Base-by-base conservation (phyloP, 2,888 invertebrate genomes). In the Antitype chi region DNA sequence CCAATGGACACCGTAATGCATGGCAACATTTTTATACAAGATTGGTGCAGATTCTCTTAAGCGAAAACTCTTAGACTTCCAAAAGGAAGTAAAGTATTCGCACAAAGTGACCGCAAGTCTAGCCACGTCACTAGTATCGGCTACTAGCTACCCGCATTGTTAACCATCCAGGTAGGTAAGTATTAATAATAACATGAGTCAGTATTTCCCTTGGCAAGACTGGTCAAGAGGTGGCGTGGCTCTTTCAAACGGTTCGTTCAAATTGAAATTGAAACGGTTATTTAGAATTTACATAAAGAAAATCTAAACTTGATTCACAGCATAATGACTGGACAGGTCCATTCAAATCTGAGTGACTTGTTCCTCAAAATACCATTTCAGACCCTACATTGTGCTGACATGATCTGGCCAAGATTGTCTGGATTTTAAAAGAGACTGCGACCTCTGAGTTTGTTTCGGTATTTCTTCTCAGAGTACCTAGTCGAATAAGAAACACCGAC, bases 211-310 rank as follows among this genome's bases (percentile, higher is more conserved):
- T 47, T 47, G 74, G 8, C 62, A 75, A 25, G 13, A 53, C n/a
- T 52, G 55, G 62, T 75, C 82, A 75, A 55, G 32, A 38, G n/a
- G 52, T 82, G 76, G 82, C 76, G 67, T 76, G 63, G 68, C 23
- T 49, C 43, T 47, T 47, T 47, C 15, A 17, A 38, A 9, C 13
- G 9, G 55, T 23, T 47, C 43, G 43, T 47, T 47, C 43, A 49
- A 63, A 32, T 32, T 59, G 49, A 52, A 52, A 70, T 23, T 55
- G 52, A 38, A 47, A 53, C 13, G 43, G 8, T 17, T 20, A 32
- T 23, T 25, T 17, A 55, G 47, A 63, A 76, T 75, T 77, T 53
- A 43, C 43, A 43, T 75, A 15, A 17, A 11, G n/a, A 20, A 52
- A 28, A 52, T 15, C 28, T 15, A 47, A 23, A 62, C 7, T 20